These are phyloP conservation scores for Halesus radiatus DNA, from an alignment of 1,140 invertebrate genomes.

Conservation along the genomic window DNA sequence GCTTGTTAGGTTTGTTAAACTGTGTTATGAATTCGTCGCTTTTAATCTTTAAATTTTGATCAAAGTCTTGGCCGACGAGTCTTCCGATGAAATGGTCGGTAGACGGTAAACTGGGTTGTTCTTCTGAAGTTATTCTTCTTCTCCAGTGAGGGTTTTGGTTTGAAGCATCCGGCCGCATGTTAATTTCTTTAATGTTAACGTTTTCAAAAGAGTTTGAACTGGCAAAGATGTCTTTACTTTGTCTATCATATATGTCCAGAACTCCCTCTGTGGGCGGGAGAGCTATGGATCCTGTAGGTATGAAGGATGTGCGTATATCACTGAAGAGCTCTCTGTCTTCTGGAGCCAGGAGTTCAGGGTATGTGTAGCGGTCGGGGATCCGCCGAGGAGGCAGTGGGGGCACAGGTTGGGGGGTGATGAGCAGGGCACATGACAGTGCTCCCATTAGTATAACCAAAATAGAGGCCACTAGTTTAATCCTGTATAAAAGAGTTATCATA, in stretches of 20 bases:
- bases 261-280: conserved; percentile 36
- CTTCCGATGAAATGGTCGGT: conserved; percentile 3
- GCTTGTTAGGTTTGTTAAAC: background rate
- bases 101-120: background rate
- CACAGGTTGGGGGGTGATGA: conserved; percentile 18
- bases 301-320: conserved; percentile 51
- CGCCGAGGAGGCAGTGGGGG: background rate
- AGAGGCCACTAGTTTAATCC: conserved; percentile 35
- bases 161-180: background rate
- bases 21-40: conserved; percentile 4
- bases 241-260: conserved; percentile 6
- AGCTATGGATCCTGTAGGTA: conserved; percentile 48
- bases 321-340: conserved; percentile 52
- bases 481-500: background rate
- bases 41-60: background rate
- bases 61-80: background rate
- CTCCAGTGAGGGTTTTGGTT: background rate
- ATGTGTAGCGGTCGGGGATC: conserved; percentile 42
- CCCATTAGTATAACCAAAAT: conserved; percentile 25
- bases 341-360: conserved; percentile 45
- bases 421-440: conserved; percentile 41
- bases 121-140: conserved; percentile 1
- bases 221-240: conserved; percentile 11
- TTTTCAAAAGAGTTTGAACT: conserved; percentile 3
- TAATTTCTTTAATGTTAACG: background rate